Conservation (phyloP, 2,113 vertebrate species). For the Campylorhamphus procurvoides region DNA sequence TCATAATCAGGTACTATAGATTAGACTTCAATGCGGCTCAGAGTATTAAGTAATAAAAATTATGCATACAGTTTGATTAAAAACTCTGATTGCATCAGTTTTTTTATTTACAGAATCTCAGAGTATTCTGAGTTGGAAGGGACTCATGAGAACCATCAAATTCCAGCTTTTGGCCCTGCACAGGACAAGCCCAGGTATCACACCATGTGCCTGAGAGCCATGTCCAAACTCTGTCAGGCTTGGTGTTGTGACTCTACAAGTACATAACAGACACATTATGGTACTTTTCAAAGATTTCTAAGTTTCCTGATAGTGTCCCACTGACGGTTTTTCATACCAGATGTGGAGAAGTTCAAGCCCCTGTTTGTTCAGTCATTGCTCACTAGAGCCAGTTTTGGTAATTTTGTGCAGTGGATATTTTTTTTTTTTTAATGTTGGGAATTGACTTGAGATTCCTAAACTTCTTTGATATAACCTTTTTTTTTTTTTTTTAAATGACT, state of each 20-base stretch:
- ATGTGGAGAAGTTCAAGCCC: not conserved
- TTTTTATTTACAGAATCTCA: not conserved
- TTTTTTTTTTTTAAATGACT: not conserved
- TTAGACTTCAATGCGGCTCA: not conserved
- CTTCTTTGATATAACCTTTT: not conserved
- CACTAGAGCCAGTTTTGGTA: not conserved
- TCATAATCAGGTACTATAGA: not conserved
- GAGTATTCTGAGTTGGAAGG: not conserved
- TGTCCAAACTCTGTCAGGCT: not conserved
- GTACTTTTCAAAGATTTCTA: not conserved
- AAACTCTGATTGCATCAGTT: not conserved
- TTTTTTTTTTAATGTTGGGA: not conserved
- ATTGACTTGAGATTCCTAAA: not conserved
- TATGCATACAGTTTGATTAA: not conserved
- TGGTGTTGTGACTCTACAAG: not conserved
- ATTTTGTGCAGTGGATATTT: not conserved
- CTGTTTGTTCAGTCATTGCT: not conserved
- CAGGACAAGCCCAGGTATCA: not conserved
- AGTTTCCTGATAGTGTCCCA: not conserved
- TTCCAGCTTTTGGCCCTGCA: not conserved
- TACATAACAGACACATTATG: not conserved
- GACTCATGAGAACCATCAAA: not conserved
- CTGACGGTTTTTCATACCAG: not conserved
- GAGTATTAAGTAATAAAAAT: not conserved
- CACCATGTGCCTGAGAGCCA: rapidly evolving